Evolutionary conservation across 2,888 invertebrate species (phyloP).

Genomic region (Trissoscelio sp.): DNA sequence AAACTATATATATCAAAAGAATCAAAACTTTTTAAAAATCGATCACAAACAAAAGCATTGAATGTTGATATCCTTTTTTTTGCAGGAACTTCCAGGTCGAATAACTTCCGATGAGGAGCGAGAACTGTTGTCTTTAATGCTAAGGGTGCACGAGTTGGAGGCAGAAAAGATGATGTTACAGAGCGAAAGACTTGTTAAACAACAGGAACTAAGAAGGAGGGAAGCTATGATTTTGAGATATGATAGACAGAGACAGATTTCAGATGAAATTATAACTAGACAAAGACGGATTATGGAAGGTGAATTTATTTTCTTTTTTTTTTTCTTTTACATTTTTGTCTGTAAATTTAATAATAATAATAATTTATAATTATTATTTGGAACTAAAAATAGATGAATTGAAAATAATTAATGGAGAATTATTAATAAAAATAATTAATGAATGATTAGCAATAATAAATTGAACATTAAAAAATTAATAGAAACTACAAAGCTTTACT

Average conservation of each 20-base stretch:
- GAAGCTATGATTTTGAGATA: slow-evolving; percentile 93
- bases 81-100: slow-evolving; percentile 91
- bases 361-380: too few species aligned
- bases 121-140: slow-evolving; percentile 93
- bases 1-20: too few species aligned
- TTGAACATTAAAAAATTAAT: too few species aligned
- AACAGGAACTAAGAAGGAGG: slow-evolving; percentile 93
- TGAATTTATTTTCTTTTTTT: too few species aligned
- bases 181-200: slow-evolving; percentile 92
- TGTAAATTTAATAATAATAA: too few species aligned
- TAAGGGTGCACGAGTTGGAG: slow-evolving; percentile 96
- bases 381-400: too few species aligned
- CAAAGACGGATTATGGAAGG: slow-evolving; percentile 94
- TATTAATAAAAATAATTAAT: too few species aligned
- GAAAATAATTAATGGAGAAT: too few species aligned
- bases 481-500: not conserved
- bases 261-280: slow-evolving; percentile 95
- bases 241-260: slow-evolving; percentile 92
- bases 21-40: slow-evolving; percentile 67
- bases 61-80: too few species aligned
- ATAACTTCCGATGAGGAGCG: slow-evolving; percentile 95
- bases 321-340: too few species aligned
- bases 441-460: too few species aligned
- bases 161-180: slow-evolving; percentile 97
- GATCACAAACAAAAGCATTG: too few species aligned